phyloP scores from a whole-genome alignment of 92 coral and sea anemone species.

The Plumapathes pennacea region DNA sequence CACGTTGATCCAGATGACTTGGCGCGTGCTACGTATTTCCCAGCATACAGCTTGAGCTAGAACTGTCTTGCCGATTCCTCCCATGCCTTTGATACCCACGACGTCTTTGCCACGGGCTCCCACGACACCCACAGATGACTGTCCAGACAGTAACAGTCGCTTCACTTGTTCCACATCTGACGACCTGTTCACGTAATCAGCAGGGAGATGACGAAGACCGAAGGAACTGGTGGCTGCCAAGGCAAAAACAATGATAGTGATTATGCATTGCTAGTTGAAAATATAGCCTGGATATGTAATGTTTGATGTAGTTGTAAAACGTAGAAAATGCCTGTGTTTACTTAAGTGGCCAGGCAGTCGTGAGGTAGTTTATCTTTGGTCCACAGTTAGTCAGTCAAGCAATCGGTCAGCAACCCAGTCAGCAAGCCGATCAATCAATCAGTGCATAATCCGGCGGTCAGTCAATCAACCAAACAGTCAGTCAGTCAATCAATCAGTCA shows the following conservation, averaged over 20 bases:
- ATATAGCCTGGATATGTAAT: too few species aligned
- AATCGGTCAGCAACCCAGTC: too few species aligned
- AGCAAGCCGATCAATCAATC: too few species aligned
- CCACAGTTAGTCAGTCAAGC: too few species aligned
- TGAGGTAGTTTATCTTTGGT: too few species aligned
- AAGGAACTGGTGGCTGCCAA: slow-evolving; percentile 15
- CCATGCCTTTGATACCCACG: slow-evolving; percentile 65
- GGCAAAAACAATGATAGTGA: background rate
- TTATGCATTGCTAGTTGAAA: too few species aligned
- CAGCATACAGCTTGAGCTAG: slow-evolving; percentile 63
- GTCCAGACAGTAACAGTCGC: slow-evolving; percentile 32
- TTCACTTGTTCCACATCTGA: slow-evolving; percentile 28
- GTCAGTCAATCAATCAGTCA: too few species aligned
- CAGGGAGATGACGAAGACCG: slow-evolving; percentile 52
- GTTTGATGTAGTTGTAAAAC: too few species aligned
- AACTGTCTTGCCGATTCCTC: slow-evolving; percentile 68
- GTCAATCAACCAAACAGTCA: too few species aligned
- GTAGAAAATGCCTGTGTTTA: too few species aligned
- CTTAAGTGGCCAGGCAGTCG: too few species aligned
- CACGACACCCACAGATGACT: slow-evolving; percentile 56
- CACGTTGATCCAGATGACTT: slow-evolving; percentile 59
- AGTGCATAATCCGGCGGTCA: too few species aligned
- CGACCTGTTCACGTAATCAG: slow-evolving; percentile 42
- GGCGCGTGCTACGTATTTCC: slow-evolving; percentile 36
- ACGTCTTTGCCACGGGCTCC: slow-evolving; percentile 39